Evolutionary conservation across 1,140 invertebrate genomes (phyloP), one percentile per base, ranked within the genome.

Genomic region (Portunus trituberculatus): DNA sequence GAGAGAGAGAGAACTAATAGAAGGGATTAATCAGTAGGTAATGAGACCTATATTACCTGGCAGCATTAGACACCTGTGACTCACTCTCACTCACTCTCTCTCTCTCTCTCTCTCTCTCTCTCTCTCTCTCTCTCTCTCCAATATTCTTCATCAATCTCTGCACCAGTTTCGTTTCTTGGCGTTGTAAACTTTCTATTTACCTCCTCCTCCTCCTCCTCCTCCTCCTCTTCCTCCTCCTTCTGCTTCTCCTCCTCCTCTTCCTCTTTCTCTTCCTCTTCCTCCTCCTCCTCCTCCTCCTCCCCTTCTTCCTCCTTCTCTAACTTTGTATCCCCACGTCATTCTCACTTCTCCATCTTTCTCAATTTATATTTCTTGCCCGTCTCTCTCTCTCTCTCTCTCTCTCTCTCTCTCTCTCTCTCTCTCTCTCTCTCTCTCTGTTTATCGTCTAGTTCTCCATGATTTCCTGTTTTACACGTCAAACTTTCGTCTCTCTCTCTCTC

Each of bases 121-220:
- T 86, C 83, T 86, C 83, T 86, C 83, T 86, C 83, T 86, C 83
- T 86, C 83, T 86, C 83, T 86, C 83, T 86, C 83, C 31, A 59
- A 59, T 59, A 59, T 59, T 59, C 20, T 1, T 59, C 52, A 59
- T 59, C 52, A 59, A 59, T 20, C 52, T 59, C 1, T 59, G 52
- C 20, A 20, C 12, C 52, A 59, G 20, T 59, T 59, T 59, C 52
- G 12, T 86, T n/a, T 28, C 83, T 86, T 32, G 10, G 28, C 31
- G 28, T 86, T 25, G 7, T n/a, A 29, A 28, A 29, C 83, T 86
- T 32, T 86, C n/a, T 86, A 28, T 86, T 25, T 86, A 28, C 31
- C 14, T 86, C 83, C 31, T 32, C 10, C n/a, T 86, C 83, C 31
- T 32, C 31, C n/a, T 86, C 83, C 31, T 32, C 28, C 83, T 25